Evolutionary conservation across 2,888 invertebrate species (phyloP), one percentile per base, ranked within the genome.

Genomic region (Eurois occulta): DNA sequence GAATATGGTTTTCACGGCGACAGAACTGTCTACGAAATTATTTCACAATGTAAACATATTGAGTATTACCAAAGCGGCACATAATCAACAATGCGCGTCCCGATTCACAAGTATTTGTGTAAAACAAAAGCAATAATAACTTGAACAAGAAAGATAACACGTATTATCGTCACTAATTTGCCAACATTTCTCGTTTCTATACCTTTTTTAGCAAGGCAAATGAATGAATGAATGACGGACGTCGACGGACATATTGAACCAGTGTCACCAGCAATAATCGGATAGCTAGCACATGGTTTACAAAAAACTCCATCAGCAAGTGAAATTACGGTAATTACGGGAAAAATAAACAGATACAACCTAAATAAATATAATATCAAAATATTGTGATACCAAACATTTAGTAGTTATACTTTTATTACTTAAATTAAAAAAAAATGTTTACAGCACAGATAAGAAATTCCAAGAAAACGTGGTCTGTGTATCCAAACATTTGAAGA

Each of bases 11-110:
- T 94, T 94, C 91, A 94, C 92, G 89, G 91, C 88, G 89, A 89
- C 86, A 89, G 89, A 90, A 90, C 89, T 90, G 91, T 90, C 87
- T 90, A 92, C 80, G 84, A 80, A 83, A 87, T 83, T 89, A 90
- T 94, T 94, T 95, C 93, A 94, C 95, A 95, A 95, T 95, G 95
- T 95, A 96, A 96, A 96, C 96, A 96, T 92, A 92, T 91, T 91
- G 91, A 90, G 87, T 89, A 91, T 90, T 92, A 92, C 90, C 88
- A 88, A 88, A 91, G 87, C 88, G 81, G 81, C 84, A 83, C 81
- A 80, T 89, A 88, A 80, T 86, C 85, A 88, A 86, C 84, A 86
- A 90, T 90, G 86, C 80, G 75, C 86, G 86, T 79, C 89, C 88
- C 80, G 80, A 88, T 89, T 89, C 82, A 86, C 80, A 82, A 83